These are phyloP conservation scores for Deroplatys truncata DNA, from an alignment of 2,888 invertebrate genomes.

Conservation along the genomic window DNA sequence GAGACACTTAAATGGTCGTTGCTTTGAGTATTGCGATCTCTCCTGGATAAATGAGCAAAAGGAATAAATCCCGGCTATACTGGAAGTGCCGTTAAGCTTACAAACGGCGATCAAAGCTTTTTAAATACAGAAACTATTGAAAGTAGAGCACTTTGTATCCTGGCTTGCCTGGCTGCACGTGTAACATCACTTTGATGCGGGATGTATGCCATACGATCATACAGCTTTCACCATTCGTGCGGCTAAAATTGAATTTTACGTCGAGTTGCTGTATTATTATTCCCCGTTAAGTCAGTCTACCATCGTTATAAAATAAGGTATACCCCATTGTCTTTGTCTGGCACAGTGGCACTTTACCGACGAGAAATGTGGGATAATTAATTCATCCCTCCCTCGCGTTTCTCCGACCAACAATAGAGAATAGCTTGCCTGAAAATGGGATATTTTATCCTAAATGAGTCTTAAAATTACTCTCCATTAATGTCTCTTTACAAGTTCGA, in stretches of 20 bases:
- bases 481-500: not conserved
- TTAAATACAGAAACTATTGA: too few relatives aligned
- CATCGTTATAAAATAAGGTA: not conserved
- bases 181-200: too few relatives aligned
- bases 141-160: too few relatives aligned
- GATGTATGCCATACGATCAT: too few relatives aligned
- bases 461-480: conserved; percentile 15
- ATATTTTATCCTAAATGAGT: conserved; percentile 17
- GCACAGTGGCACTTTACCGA: not conserved
- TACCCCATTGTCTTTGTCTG: not conserved
- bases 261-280: not conserved
- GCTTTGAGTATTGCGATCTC: too few relatives aligned
- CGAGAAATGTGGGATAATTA: conserved; percentile 13
- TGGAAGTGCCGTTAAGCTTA: too few relatives aligned
- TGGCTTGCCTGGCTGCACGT: too few relatives aligned
- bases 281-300: not conserved
- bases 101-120: too few relatives aligned
- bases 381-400: not conserved
- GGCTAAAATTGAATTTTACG: not conserved
- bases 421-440: not conserved
- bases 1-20: too few relatives aligned
- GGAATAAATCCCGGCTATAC: too few relatives aligned
- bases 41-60: too few relatives aligned
- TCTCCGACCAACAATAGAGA: not conserved
- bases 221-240: not conserved